A percentile compares a stretch with the other conserved stretches of the same genome.
Evolutionary conservation across 2,113 vertebrate species (phyloP).

Genomic region (Fulmarus glacialis): DNA sequence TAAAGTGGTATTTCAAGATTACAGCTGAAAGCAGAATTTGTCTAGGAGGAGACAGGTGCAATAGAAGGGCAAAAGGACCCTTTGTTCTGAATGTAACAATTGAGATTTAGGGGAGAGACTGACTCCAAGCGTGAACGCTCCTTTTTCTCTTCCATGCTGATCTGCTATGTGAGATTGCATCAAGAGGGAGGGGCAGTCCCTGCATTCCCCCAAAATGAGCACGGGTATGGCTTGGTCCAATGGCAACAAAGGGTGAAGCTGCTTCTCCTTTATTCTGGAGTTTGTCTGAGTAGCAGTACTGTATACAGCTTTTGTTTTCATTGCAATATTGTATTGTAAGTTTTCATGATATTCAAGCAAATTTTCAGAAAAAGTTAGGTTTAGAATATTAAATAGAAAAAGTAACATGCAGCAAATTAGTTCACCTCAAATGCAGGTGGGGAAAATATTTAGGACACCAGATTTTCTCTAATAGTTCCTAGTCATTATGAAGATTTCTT

Average conservation of each 20-base stretch:
- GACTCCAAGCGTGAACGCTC: neutral
- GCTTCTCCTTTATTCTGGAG: neutral
- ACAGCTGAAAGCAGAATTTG: neutral
- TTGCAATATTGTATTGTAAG: neutral
- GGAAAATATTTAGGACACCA: neutral
- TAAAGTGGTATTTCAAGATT: neutral
- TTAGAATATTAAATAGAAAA: neutral
- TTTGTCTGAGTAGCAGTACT: neutral
- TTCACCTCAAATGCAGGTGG: neutral
- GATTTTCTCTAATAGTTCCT: neutral
- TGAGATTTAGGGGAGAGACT: neutral
- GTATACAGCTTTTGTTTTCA: neutral
- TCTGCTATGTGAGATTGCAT: neutral
- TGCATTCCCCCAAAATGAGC: neutral
- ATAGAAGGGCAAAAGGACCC: neutral
- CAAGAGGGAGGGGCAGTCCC: neutral
- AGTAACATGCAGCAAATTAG: neutral
- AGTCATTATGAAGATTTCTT: neutral
- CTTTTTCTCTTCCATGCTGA: neutral
- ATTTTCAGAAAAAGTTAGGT: neutral
- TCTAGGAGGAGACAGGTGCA: neutral
- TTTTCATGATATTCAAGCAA: neutral
- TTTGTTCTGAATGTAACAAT: neutral
- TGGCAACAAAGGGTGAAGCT: neutral
- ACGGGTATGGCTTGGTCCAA: neutral